These are phyloP conservation scores for Microplitis demolitor DNA, from an alignment of 1,140 invertebrate genomes.

Conservation along the genomic window DNA sequence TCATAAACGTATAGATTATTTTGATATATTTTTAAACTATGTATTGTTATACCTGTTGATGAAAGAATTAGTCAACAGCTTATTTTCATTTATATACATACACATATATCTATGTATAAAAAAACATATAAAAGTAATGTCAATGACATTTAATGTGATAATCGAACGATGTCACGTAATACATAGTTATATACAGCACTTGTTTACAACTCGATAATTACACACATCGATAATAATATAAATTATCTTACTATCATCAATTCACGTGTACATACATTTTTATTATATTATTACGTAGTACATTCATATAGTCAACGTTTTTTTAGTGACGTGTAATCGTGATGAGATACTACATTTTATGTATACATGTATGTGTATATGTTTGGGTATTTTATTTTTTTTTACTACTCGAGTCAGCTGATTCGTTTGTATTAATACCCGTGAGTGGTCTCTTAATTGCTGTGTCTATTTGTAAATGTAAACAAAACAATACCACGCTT, in stretches of 20 bases:
- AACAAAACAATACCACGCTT: conserved; percentile 45
- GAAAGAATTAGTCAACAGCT: no score
- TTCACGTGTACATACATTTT: not conserved
- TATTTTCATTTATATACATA: no score
- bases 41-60: no score
- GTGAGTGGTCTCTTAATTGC: conserved; percentile 41
- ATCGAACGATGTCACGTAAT: not conserved
- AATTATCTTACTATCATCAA: not conserved
- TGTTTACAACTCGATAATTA: not conserved
- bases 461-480: conserved; percentile 37
- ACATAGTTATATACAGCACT: not conserved
- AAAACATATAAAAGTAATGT: not conserved
- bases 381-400: not conserved
- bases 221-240: not conserved
- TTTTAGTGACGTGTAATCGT: not conserved
- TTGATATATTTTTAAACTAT: no score
- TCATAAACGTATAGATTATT: not conserved
- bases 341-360: not conserved
- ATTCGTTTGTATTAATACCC: not conserved
- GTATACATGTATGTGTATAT: not conserved
- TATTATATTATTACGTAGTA: not conserved
- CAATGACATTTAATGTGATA: not conserved
- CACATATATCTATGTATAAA: no score
- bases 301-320: not conserved
- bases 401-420: not conserved